Percentiles rank a stretch among this genome's conserved stretches.
Evolutionary conservation across 2,797 vertebrate species (phyloP).

Genomic region (Micropoecilia bifurca): DNA sequence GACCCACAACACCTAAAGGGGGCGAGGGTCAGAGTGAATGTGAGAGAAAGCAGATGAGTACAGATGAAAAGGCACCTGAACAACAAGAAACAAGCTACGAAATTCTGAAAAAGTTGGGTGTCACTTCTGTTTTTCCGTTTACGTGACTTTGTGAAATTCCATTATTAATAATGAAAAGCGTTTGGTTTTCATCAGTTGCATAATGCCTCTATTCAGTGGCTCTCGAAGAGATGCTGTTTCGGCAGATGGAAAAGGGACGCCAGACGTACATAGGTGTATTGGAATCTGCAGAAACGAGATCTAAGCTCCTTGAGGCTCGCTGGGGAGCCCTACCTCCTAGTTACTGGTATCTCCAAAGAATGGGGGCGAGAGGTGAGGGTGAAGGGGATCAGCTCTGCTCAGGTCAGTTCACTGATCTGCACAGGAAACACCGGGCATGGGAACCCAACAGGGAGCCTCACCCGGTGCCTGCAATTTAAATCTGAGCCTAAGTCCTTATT

Average conservation of each 20-base stretch:
- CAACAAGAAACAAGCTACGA: background rate
- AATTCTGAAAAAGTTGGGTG: slow-evolving; percentile 2
- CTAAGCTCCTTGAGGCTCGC: slow-evolving; percentile 48
- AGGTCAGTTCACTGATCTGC: slow-evolving; percentile 73
- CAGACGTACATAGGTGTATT: slow-evolving; percentile 33
- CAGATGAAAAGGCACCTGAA: slow-evolving; percentile 29
- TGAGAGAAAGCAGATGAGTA: slow-evolving; percentile 70
- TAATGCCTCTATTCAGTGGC: slow-evolving; percentile 7
- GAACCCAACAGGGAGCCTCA: slow-evolving; percentile 65
- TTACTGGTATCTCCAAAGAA: slow-evolving; percentile 58
- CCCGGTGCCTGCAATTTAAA: slow-evolving; percentile 39
- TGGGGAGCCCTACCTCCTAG: slow-evolving; percentile 56
- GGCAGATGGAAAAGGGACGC: slow-evolving; percentile 22
- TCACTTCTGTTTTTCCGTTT: background rate
- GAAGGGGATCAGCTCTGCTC: slow-evolving; percentile 70
- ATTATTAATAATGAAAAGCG: background rate
- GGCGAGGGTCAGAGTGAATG: slow-evolving; percentile 77
- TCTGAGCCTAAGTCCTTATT: slow-evolving; percentile 44
- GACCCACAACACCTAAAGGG: slow-evolving; percentile 79
- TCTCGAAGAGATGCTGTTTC: slow-evolving; percentile 34
- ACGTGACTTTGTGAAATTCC: background rate
- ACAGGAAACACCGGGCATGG: slow-evolving; percentile 74
- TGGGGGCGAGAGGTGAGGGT: slow-evolving; percentile 52
- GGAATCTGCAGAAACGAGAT: slow-evolving; percentile 58
- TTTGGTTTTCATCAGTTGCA: background rate